These are phyloP conservation scores for Rhingia campestris DNA, from an alignment of 2,888 invertebrate species.

Conservation along the genomic window DNA sequence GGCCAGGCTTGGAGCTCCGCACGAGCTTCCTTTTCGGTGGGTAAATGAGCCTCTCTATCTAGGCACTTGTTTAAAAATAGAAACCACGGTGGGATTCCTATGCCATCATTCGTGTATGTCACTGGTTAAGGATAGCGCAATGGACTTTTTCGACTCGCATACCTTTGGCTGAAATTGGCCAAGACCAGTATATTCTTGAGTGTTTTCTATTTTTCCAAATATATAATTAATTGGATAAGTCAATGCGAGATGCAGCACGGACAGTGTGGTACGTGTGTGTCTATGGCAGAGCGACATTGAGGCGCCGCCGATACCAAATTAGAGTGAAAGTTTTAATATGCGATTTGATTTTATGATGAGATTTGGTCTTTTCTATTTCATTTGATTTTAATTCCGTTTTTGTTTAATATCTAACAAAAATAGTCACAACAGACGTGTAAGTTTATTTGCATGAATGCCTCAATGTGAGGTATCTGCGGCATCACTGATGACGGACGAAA, in stretches of 20 bases:
- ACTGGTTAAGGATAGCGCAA: not conserved
- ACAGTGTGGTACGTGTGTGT: constrained; percentile 1
- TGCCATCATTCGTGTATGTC: not conserved
- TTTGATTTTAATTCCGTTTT: constrained; percentile 26
- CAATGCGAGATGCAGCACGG: constrained; percentile 46
- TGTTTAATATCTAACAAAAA: not conserved
- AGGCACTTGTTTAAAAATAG: constrained; percentile 61
- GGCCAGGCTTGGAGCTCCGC: not conserved
- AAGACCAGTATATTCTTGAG: constrained; percentile 50
- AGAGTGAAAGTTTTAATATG: constrained; percentile 66
- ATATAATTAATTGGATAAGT: constrained; percentile 53
- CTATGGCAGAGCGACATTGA: constrained; percentile 47
- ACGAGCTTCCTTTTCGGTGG: constrained; percentile 45
- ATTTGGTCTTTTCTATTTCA: constrained; percentile 8
- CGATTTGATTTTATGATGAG: constrained; percentile 27
- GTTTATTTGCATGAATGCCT: not conserved
- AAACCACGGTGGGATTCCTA: constrained; percentile 26
- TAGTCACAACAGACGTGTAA: not conserved
- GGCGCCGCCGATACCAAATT: constrained; percentile 60
- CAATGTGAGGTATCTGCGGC: too few relatives aligned
- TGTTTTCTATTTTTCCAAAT: constrained; percentile 32
- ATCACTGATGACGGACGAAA: not conserved
- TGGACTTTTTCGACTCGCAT: constrained; percentile 34
- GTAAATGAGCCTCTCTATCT: constrained; percentile 23
- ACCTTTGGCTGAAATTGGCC: constrained; percentile 34